Percentiles rank a stretch among this genome's conserved stretches.
Evolutionary conservation across 2,797 vertebrate species (phyloP).

Genomic region (Anisognathus igniventris): DNA sequence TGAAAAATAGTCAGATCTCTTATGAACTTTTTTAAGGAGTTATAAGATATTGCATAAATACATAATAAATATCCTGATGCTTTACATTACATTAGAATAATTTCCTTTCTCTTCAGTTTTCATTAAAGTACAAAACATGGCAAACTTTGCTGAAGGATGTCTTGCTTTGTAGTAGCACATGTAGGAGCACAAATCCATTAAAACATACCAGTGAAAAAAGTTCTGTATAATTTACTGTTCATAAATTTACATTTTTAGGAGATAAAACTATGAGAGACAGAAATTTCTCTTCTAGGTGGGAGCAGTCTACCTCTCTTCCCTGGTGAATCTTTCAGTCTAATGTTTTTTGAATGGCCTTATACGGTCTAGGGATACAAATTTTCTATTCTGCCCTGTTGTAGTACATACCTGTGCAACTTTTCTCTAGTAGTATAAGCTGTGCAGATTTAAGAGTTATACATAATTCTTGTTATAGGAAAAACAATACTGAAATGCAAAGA

Average conservation of each 20-base stretch:
- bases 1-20: not conserved
- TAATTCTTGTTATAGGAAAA: not conserved
- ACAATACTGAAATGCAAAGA: not conserved
- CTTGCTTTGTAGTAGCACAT: not conserved
- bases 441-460: not conserved
- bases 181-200: not conserved
- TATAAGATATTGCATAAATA: not conserved
- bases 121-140: not conserved
- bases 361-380: not conserved
- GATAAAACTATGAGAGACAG: not conserved
- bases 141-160: not conserved
- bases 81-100: not conserved
- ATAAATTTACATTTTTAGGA: not conserved
- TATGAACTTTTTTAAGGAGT: not conserved
- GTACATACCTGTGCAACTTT: accelerated
- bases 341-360: not conserved
- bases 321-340: not conserved
- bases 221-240: not conserved
- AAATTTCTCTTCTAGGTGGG: not conserved
- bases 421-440: not conserved
- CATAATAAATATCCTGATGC: not conserved
- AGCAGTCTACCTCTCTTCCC: not conserved
- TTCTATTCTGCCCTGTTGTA: not conserved
- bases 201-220: not conserved
- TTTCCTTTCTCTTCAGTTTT: not conserved